These are phyloP conservation scores for Grammomys surdaster DNA, from an alignment of 2,113 vertebrate species.

Conservation along the genomic window DNA sequence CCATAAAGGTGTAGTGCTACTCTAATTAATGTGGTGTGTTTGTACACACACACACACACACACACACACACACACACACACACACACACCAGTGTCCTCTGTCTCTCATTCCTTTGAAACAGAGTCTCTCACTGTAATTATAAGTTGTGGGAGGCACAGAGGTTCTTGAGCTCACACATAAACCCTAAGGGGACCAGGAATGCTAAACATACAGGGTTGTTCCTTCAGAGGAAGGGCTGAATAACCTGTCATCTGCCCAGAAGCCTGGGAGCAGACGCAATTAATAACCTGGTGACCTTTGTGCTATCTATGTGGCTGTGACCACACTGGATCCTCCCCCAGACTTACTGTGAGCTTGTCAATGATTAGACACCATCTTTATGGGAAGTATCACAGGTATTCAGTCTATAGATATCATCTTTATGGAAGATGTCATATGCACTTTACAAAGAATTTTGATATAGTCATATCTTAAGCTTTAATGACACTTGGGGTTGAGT, in stretches of 20 bases:
- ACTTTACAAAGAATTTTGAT: neutral
- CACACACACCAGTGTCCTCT: neutral
- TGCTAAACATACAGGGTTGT: neutral
- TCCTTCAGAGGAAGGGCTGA: neutral
- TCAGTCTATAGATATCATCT: neutral
- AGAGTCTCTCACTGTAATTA: neutral
- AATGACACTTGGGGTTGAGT: neutral
- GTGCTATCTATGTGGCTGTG: neutral
- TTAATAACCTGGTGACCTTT: neutral
- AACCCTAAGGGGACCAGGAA: no score
- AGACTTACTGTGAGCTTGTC: neutral
- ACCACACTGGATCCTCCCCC: neutral
- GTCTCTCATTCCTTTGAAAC: neutral
- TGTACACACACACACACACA: neutral
- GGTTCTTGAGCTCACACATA: neutral
- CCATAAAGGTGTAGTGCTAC: neutral
- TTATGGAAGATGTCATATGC: neutral
- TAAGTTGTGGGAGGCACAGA: neutral
- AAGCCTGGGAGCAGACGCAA: no score
- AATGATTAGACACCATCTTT: neutral
- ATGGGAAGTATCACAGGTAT: no score
- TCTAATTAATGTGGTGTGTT: neutral
- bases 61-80: no score
- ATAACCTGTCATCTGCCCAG: neutral
- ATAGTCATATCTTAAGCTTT: neutral